Evolutionary conservation across 1,140 invertebrate genomes (phyloP), one percentile per base, ranked within the genome.

Genomic region (Heliconius nattereri): DNA sequence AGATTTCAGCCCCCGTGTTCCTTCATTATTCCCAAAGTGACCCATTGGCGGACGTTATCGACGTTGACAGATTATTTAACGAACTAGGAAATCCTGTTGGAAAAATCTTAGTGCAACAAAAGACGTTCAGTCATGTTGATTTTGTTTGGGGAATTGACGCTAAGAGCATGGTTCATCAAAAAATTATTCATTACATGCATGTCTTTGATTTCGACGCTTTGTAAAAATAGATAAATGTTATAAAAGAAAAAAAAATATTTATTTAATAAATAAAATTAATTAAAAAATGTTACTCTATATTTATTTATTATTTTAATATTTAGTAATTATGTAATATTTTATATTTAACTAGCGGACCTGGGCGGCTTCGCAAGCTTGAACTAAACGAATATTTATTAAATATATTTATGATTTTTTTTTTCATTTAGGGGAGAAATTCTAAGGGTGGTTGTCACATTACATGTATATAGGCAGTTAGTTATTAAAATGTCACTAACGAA

Each of bases 11-110:
- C 1, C 96, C 97, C 0, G 95, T 97, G 6, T 96, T 96, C 23
- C 88, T 98, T 9, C 97, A 97, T 87, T 97, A 96, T 85, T 96
- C 96, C 5, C 95, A 96, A 40, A 97, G 96, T 81, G 98, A 98
- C 88, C 96, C 96, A 84, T 90, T 98, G 1, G 96, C 95, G 3
- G 94, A 96, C 76, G 94, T 95, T 16, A 87, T 86, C 13, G 96
- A 96, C 84, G 95, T 97, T 1, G 94, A 95, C 82, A 94, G 94
- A 71, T 86, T 97, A 60, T 95, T 94, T 26, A 87, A 91, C 7
- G 95, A 95, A 85, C 91, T 97, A 35, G 95, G 95, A 16, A 95
- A 95, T 78, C 89, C 95, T 1, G 88, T 95, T 49, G 95, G 94
- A 37, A 94, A 93, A 81, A 95, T 94, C 81, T 84, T 91, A 80